Conservation (phyloP, 2,888 invertebrate species). For the Limnephilus auricula region DNA sequence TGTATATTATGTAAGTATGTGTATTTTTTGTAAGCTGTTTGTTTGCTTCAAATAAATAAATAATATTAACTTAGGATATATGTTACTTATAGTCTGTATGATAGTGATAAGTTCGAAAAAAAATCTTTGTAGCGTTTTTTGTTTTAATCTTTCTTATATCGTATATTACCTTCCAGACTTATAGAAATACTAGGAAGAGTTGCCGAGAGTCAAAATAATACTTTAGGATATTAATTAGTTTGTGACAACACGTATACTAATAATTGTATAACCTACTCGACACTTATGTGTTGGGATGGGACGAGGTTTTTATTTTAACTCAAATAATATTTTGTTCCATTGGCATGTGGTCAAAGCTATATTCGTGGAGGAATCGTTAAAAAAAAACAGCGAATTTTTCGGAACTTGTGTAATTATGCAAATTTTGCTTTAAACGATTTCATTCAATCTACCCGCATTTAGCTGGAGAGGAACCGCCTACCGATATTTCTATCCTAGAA, state of each 20-base stretch:
- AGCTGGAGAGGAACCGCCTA: conserved; percentile 7
- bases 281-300: background rate
- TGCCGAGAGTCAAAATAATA: background rate
- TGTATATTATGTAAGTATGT: no score
- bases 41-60: no score
- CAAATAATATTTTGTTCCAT: background rate
- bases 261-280: no score
- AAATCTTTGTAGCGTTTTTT: no score
- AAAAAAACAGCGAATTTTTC: background rate
- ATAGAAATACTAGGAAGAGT: background rate
- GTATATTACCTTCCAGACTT: background rate
- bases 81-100: no score
- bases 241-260: background rate
- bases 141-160: no score
- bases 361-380: conserved; percentile 19
- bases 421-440: conserved; percentile 43
- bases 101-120: no score
- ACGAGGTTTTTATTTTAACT: background rate
- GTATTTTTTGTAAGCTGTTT: no score
- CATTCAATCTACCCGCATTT: conserved; percentile 33
- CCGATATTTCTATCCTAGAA: conserved; percentile 20
- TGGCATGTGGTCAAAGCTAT: background rate
- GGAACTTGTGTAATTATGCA: conserved; percentile 41
- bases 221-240: background rate
- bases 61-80: no score